A percentile compares a stretch with the other conserved stretches of the same genome.
These are phyloP conservation scores for Chrysemys picta DNA, from an alignment of 2,113 vertebrate genomes.

Conservation along the genomic window DNA sequence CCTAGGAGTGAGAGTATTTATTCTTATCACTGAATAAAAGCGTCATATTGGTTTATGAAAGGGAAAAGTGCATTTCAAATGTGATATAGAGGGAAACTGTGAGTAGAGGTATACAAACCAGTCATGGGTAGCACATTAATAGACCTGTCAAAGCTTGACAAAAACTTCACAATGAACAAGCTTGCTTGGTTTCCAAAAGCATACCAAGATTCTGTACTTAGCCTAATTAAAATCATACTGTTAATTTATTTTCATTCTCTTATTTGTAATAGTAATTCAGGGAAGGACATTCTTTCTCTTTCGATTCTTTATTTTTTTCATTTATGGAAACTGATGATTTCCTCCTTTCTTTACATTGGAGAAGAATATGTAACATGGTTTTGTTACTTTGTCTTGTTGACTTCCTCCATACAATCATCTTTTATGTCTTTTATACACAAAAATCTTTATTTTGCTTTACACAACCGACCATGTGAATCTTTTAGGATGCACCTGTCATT, in stretches of 20 bases:
- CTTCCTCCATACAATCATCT: not conserved
- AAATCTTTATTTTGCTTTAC: not conserved
- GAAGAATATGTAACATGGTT: not conserved
- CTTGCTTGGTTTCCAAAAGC: not conserved
- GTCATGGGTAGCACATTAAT: not conserved
- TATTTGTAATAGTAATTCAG: not conserved
- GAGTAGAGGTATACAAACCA: slow-evolving; percentile 27
- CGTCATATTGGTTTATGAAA: not conserved
- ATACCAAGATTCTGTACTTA: not conserved
- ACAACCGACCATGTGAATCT: not conserved
- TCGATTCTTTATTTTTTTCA: not conserved
- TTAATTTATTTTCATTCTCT: not conserved
- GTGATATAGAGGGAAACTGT: not conserved
- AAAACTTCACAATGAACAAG: not conserved
- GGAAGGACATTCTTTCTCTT: not conserved
- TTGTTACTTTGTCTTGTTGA: not conserved
- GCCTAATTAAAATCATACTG: not conserved
- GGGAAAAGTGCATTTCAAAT: not conserved
- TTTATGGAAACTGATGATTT: not conserved
- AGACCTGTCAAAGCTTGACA: not conserved
- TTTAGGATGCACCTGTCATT: not conserved
- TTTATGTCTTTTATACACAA: not conserved
- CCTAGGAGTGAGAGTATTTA: not conserved
- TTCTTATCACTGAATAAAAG: slow-evolving; percentile 33
- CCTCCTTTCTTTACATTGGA: not conserved